Evolutionary conservation across 2,888 invertebrate genomes (phyloP), one percentile per base, ranked within the genome.

Genomic region (Pegoplata infirma): DNA sequence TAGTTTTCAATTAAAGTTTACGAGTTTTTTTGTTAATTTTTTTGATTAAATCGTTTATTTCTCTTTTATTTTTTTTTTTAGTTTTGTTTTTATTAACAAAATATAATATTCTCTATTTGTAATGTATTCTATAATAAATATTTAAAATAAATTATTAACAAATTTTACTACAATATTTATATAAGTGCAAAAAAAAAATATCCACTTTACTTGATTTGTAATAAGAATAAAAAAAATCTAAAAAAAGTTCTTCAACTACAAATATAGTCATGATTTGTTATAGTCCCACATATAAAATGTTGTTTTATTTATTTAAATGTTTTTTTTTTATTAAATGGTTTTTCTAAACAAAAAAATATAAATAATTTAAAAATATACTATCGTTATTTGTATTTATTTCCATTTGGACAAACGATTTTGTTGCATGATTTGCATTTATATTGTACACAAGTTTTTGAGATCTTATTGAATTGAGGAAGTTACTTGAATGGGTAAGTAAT

Each of bases 191-290:
- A 47, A 10, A 44, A 16, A 14, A 28, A 16, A 59, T 23, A 23
- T 23, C n/a, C 44, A 59, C 14, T 66, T 58, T 28, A 58, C 23
- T 58, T 40, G 14, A 28, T 59, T 51, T 58, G 17, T 69, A 40
- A 55, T 40, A 64, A 49, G 21, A 51, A 36, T 23, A 17, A 14
- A 19, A 25, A 3, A 56, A 25, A 46, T 7, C 25, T 40, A 40
- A 56, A 32, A 36, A 56, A 59, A 55, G 14, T 21, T 61, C 46
- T 44, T 58, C 36, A 40, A 51, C 40, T 28, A 10, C 21, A 55
- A 67, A 74, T 59, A 67, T 59, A 74, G 32, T 28, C 40, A 53
- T 59, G 47, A 58, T 74, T 66, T 59, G 66, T 53, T 67, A 58
- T 28, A 59, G 10, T 58, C 23, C 51, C 21, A 51, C 40, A 40